Percentiles rank a stretch among this genome's conserved stretches.
Evolutionary conservation across 1,140 invertebrate species (phyloP).

Genomic region (roundworm (Caenorhabditis elegans)): DNA sequence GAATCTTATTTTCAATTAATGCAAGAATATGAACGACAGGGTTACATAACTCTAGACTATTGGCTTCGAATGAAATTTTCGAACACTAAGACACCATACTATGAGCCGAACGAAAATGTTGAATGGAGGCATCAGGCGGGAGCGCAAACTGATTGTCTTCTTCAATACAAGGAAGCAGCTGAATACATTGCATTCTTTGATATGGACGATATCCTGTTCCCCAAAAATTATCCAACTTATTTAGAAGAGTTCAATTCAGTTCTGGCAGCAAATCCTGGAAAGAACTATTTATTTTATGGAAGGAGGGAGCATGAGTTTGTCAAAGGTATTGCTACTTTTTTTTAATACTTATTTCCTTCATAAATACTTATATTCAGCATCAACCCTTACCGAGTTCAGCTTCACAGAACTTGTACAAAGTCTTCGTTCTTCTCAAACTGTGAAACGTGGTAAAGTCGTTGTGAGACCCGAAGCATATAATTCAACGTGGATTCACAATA

Average conservation of each 20-base stretch:
- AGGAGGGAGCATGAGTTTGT: constrained; percentile 12
- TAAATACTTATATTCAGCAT: not conserved
- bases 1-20: not conserved
- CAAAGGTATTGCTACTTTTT: not conserved
- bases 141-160: constrained; percentile 13
- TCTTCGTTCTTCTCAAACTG: not conserved
- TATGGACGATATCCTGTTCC: constrained; percentile 6
- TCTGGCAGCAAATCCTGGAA: not conserved
- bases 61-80: not conserved
- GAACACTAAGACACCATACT: not conserved
- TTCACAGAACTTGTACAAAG: not conserved
- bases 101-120: not conserved
- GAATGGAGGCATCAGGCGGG: constrained; percentile 12
- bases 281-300: not conserved
- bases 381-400: not conserved
- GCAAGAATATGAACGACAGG: not conserved
- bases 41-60: not conserved
- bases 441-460: not conserved
- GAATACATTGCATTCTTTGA: constrained; percentile 18
- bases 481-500: not conserved
- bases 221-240: not conserved
- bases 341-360: too few relatives aligned
- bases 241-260: not conserved
- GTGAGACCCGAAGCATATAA: not conserved
- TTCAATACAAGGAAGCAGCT: constrained; percentile 22